These are phyloP conservation scores for Aphodius sticticus DNA, from an alignment of 2,888 invertebrate genomes.

Conservation along the genomic window DNA sequence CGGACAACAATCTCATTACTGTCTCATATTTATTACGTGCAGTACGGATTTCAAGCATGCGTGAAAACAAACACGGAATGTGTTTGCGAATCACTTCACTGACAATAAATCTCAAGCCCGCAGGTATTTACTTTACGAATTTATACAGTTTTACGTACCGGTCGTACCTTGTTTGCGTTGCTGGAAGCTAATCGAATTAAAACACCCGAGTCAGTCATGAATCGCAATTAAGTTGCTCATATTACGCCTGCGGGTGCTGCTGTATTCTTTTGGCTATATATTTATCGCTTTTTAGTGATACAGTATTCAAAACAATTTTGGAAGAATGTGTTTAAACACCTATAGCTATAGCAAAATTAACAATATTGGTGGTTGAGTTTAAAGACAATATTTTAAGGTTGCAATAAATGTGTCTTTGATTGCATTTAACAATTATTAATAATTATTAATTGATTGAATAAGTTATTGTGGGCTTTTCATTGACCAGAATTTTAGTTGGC, in stretches of 20 bases:
- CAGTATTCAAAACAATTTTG: too few relatives aligned
- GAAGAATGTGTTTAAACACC: too few relatives aligned
- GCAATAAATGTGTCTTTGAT: too few relatives aligned
- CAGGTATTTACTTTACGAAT: not conserved
- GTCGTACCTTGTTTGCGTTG: not conserved
- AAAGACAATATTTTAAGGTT: too few relatives aligned
- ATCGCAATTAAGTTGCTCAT: not conserved
- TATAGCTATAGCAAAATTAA: not conserved
- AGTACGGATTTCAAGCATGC: not conserved
- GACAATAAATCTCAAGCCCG: not conserved
- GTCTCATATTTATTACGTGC: not conserved
- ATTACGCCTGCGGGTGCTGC: not conserved
- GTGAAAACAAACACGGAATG: not conserved
- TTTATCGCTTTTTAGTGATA: too few relatives aligned
- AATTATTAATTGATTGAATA: too few relatives aligned
- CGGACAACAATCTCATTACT: not conserved
- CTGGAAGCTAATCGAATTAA: not conserved
- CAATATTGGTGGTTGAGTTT: not conserved
- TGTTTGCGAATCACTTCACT: not conserved
- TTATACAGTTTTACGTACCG: not conserved
- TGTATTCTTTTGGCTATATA: too few relatives aligned
- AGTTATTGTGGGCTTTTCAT: too few relatives aligned
- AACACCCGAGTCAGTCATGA: not conserved
- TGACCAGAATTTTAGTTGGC: too few relatives aligned
- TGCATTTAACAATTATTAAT: too few relatives aligned